Evolutionary conservation across 1,140 invertebrate species (phyloP).

Genomic region (Lordiphosa stackelbergi): DNA sequence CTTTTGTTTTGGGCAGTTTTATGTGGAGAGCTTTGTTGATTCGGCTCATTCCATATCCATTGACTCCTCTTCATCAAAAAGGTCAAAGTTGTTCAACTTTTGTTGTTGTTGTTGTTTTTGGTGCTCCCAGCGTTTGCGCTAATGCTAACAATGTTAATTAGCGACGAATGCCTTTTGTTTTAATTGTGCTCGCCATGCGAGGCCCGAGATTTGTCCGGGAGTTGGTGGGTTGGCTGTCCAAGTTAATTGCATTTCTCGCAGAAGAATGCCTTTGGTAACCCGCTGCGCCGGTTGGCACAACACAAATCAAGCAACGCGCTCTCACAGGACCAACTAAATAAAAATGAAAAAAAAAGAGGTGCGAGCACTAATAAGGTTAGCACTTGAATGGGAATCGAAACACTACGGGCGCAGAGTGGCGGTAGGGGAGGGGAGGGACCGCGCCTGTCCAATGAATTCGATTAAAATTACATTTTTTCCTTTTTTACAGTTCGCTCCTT

Average conservation of each 20-base stretch:
- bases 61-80: not conserved
- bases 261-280: constrained; percentile 55
- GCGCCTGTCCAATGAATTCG: constrained; percentile 56
- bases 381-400: constrained; percentile 48
- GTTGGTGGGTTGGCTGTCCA: constrained; percentile 6
- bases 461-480: constrained; percentile 72
- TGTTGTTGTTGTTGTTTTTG: constrained; percentile 5
- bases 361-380: constrained; percentile 58
- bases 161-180: constrained; percentile 40
- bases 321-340: not conserved
- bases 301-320: constrained; percentile 52
- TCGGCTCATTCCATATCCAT: too few relatives aligned
- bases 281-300: constrained; percentile 62
- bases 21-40: too few relatives aligned
- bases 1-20: too few relatives aligned
- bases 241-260: constrained; percentile 66
- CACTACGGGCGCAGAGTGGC: constrained; percentile 6
- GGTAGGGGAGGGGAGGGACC: constrained; percentile 7
- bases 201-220: constrained; percentile 26
- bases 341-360: constrained; percentile 14
- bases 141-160: constrained; percentile 59
- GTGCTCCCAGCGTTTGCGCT: constrained; percentile 12
- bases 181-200: constrained; percentile 31
- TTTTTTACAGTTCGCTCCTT: constrained; percentile 21
- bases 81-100: constrained; percentile 4